A percentile compares a stretch with the other conserved stretches of the same genome.
Evolutionary conservation across 2,888 invertebrate genomes (phyloP).

Genomic region (Tanaodytes sp.): DNA sequence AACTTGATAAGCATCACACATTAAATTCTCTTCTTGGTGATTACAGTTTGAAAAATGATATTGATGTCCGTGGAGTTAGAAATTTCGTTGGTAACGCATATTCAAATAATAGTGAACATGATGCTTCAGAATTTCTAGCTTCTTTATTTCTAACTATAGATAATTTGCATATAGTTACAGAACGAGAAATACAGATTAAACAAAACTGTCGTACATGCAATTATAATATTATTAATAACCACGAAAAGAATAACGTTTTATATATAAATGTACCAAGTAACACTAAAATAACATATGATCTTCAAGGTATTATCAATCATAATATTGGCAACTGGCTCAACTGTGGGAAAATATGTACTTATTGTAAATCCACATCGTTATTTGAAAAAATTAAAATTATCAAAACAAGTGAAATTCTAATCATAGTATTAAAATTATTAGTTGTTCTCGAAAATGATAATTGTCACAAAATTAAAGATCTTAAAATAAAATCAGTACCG

Average conservation of each 20-base stretch:
- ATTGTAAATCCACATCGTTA: constrained; percentile 5
- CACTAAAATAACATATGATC: constrained; percentile 9
- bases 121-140: constrained; percentile 19
- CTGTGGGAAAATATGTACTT: constrained; percentile 10
- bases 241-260: constrained; percentile 12
- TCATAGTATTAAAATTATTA: constrained; percentile 29
- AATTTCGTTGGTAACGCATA: not conserved
- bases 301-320: constrained; percentile 17
- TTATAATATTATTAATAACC: constrained; percentile 21
- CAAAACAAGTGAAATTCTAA: constrained; percentile 6
- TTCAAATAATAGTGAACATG: not conserved
- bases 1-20: constrained; percentile 3
- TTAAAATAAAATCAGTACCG: constrained; percentile 18
- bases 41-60: not conserved
- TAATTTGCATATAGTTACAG: constrained; percentile 1
- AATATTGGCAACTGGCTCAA: constrained; percentile 9
- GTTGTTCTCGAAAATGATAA: too few species aligned
- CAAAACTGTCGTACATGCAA: constrained; percentile 11
- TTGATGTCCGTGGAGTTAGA: not conserved
- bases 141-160: constrained; percentile 5
- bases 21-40: not conserved
- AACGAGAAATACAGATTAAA: constrained; percentile 6
- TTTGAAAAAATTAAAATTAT: constrained; percentile 18
- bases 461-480: constrained; percentile 6
- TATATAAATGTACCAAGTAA: constrained; percentile 11